Evolutionary conservation across 2,888 invertebrate species (phyloP), one percentile per base, ranked within the genome.

Genomic region (Pollenia labialis): DNA sequence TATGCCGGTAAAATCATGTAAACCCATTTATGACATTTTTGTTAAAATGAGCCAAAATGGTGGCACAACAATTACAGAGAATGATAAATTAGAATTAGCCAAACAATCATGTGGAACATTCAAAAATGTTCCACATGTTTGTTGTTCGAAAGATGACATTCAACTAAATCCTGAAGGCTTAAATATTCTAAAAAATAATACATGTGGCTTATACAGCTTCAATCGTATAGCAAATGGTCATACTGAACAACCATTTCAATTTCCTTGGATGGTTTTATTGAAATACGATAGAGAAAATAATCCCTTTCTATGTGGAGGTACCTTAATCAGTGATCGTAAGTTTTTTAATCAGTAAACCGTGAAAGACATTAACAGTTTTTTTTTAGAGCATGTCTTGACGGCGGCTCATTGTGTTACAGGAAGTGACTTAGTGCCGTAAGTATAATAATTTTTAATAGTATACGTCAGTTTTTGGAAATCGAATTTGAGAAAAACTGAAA

Each of bases 201-300:
- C 74, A 6, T 97, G 96, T 90, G 96, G 96, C 0, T 91, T 92
- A 0, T 91, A 95, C 9, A 93, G 94, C 14, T 92, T 93, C 10
- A 93, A 94, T 58, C 94, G 95, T 89, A 95, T 97, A 69, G 93
- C 95, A 46, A 94, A 95, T 7, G 97, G 96, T 0, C 94, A 95
- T 56, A 93, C 94, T 76, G 95, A 96, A 0, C 91, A 91, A 0
- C 90, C 96, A 7, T 95, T 94, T 68, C 95, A 96, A 89, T 96
- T 95, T 92, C 97, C 97, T 0, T 97, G 96, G 96, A 95, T 97
- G 96, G 96, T 95, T 0, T 93, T 96, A 1, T 90, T 97, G 12
- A 94, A 95, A 4, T 97, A 96, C 88, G 90, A 93, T 60, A 81
- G 71, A 11, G 23, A 56, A 14, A 6, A 66, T 0, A 87, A 88